Percentiles rank a stretch among this genome's conserved stretches.
These are phyloP conservation scores for Halcyon chelicuti DNA, from an alignment of 2,797 vertebrate species.

Conservation along the genomic window DNA sequence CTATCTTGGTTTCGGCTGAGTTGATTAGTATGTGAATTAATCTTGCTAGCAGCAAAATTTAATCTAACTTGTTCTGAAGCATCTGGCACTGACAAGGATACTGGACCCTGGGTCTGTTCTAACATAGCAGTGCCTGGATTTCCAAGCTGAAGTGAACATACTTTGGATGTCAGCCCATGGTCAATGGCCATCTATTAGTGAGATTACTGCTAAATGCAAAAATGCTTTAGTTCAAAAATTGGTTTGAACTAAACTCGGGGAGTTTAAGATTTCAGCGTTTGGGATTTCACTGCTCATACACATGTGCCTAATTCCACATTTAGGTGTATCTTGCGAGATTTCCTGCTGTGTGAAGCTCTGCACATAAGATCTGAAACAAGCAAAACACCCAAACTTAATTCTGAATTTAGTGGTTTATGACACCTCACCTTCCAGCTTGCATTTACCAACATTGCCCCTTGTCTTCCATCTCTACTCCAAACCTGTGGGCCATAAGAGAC, in stretches of 20 bases:
- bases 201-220: neutral
- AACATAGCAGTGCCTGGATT: neutral
- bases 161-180: neutral
- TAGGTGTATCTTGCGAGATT: neutral
- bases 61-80: neutral
- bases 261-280: neutral
- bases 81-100: neutral
- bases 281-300: neutral
- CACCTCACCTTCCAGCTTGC: neutral
- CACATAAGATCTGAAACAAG: neutral
- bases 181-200: neutral
- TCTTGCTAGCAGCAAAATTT: conserved; percentile 22
- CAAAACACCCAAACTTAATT: neutral
- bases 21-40: conserved; percentile 21
- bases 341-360: neutral
- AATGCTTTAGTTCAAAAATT: neutral
- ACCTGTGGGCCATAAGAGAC: neutral
- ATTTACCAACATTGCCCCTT: neutral
- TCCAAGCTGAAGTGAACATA: neutral
- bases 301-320: neutral
- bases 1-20: neutral
- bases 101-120: neutral
- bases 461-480: neutral
- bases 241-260: neutral
- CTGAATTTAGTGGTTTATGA: neutral